Evolutionary conservation across 2,797 vertebrate species (phyloP), one percentile per base, ranked within the genome.

Genomic region (Pelobates cultripes): DNA sequence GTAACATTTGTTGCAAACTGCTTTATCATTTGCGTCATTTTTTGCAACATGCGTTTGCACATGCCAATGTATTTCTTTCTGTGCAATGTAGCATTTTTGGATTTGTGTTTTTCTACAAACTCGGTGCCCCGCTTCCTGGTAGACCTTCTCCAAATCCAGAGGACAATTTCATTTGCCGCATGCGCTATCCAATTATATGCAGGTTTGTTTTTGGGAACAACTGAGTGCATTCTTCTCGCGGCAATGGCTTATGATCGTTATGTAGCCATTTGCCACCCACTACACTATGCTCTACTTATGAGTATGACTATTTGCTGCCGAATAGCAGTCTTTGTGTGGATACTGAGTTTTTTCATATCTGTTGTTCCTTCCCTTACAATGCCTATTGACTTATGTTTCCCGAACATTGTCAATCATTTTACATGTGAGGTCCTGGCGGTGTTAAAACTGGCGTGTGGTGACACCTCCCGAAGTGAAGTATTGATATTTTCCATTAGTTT

Each of bases 361-460:
- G 17, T 74, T 44, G 43, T 81, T 43, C 79, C 79, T 41, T 75
- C 72, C 0, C 5, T 81, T 47, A 8, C 57, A 13, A 40, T 6
- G 17, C 47, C 64, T 14, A 44, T 75, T 43, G 43, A n/a, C 7
- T 3, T 81, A 12, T 81, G 79, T 60, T 47, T 28, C 43, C 61
- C 61, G n/a, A 75, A 81, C 43, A 42, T 6, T 3, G 42, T 81
- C 4, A 81, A 81, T 28, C 79, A 81, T 28, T 81, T 81, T 43
- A 81, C 75, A 72, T 81, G 79, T 51, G 79, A 81, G 43, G 47
- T 81, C 57, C 14, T 81, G 7, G 87, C 87, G 45, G 71, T 89
- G 75, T 67, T 85, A 45, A 76, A 51, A 7, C 87, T 93, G 0
- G 89, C 86, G 73, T 92, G 90, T 40, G 86, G 80, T 3, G 86